A percentile compares a stretch with the other conserved stretches of the same genome.
Evolutionary conservation across 2,888 invertebrate genomes (phyloP).

Genomic region (Harmothoe impar): DNA sequence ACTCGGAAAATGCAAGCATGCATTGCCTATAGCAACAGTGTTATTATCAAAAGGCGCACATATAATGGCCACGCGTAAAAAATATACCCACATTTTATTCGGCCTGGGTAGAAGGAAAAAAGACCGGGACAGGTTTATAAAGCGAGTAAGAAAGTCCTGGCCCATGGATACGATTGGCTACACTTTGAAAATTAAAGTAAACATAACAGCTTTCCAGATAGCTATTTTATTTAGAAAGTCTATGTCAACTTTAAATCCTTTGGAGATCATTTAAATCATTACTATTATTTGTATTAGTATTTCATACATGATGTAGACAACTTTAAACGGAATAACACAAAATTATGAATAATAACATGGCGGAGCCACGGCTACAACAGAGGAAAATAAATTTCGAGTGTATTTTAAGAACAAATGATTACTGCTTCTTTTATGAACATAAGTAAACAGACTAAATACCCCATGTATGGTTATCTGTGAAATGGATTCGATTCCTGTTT

Average conservation of each 20-base stretch:
- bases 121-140: conserved; percentile 17
- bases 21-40: conserved; percentile 50
- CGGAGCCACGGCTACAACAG: background rate
- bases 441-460: background rate
- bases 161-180: background rate
- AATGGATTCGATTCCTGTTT: background rate
- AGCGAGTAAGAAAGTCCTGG: background rate
- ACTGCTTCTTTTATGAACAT: background rate
- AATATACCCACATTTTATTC: conserved; percentile 60
- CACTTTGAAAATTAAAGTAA: background rate
- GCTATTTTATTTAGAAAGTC: no score
- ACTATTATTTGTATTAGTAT: no score
- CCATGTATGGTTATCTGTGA: background rate
- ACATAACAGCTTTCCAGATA: no score
- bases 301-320: no score
- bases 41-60: conserved; percentile 20
- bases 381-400: background rate
- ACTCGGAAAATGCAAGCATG: conserved; percentile 51
- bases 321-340: no score
- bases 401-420: background rate
- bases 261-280: no score
- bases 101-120: conserved; percentile 42
- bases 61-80: conserved; percentile 9
- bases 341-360: no score
- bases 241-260: no score